These are phyloP conservation scores for Rana temporaria DNA, from an alignment of 2,113 vertebrate genomes.

Conservation along the genomic window DNA sequence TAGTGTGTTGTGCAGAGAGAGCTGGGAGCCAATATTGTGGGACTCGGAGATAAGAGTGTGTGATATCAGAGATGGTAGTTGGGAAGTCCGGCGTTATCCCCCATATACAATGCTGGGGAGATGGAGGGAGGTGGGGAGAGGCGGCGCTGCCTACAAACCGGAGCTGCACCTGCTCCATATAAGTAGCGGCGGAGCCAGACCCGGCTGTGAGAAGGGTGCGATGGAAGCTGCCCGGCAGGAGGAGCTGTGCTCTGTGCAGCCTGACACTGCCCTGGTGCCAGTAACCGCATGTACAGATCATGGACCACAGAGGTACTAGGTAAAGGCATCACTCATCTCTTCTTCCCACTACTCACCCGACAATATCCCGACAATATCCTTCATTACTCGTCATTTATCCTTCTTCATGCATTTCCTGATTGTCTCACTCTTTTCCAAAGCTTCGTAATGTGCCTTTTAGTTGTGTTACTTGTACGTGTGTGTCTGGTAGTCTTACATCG, in stretches of 20 bases:
- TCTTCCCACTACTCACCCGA: not conserved
- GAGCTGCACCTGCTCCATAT: conserved; percentile 51
- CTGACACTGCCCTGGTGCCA: not conserved
- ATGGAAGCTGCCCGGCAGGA: conserved; percentile 19
- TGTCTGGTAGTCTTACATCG: not conserved
- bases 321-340: conserved; percentile 15
- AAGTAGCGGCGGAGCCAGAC: not conserved
- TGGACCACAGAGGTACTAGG: conserved; percentile 23
- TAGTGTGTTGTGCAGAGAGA: not conserved
- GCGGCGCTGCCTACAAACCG: conserved; percentile 11
- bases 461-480: not conserved
- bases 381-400: not conserved
- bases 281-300: not conserved
- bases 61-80: not conserved
- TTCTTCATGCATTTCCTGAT: not conserved
- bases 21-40: not conserved
- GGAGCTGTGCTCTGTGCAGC: conserved; percentile 14
- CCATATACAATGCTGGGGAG: not conserved
- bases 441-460: no score
- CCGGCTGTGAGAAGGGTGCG: not conserved
- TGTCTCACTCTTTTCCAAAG: not conserved
- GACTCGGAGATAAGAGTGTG: conserved; percentile 21
- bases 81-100: not conserved
- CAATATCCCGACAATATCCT: no score
- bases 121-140: conserved; percentile 17